phyloP scores from a whole-genome alignment of 2,113 vertebrate genomes.

The Anoura caudifer region DNA sequence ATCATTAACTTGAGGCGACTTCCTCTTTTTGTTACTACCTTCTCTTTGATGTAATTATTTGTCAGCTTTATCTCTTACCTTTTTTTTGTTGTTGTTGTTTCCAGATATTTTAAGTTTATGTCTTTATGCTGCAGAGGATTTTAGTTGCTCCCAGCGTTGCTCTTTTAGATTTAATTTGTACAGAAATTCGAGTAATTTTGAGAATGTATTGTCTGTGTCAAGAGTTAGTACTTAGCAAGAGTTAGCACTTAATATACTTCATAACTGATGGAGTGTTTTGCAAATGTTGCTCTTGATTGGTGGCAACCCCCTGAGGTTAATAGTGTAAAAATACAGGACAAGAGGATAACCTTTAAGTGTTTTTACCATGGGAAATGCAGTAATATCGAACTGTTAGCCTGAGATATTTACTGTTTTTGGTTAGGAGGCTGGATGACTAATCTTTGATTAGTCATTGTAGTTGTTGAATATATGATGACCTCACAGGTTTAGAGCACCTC shows the following conservation, averaged over 20 bases:
- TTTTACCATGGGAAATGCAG: neutral
- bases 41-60: neutral
- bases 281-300: slow-evolving; percentile 11
- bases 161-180: neutral
- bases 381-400: neutral
- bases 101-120: neutral
- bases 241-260: neutral
- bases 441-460: neutral
- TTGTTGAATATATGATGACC: neutral
- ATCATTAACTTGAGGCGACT: slow-evolving; percentile 1
- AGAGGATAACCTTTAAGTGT: neutral
- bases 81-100: neutral
- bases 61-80: neutral
- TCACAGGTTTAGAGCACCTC: neutral
- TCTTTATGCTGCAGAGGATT: neutral
- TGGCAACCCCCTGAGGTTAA: neutral
- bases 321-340: neutral
- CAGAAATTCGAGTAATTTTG: slow-evolving; percentile 3
- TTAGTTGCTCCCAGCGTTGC: neutral
- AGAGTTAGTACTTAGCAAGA: neutral
- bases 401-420: neutral
- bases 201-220: neutral
- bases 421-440: neutral
- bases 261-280: neutral
- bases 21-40: neutral